phyloP scores from a whole-genome alignment of 2,113 vertebrate genomes.

The Bubo blakistoni region DNA sequence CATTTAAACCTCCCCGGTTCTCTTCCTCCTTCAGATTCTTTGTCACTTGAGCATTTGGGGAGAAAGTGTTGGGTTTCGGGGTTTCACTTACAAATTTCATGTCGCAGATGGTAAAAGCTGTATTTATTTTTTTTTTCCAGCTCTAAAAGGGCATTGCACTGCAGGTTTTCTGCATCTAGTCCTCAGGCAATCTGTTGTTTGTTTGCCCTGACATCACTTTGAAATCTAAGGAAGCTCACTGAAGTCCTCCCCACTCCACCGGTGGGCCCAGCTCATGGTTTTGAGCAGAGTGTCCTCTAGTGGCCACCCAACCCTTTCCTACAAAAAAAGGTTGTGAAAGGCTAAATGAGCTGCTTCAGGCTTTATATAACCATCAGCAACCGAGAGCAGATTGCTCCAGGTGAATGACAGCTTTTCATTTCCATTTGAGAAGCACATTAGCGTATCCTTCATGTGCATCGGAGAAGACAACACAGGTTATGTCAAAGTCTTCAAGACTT shows the following conservation, averaged over 20 bases:
- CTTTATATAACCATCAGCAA: rapidly evolving
- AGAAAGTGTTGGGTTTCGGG: rapidly evolving
- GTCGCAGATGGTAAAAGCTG: background rate
- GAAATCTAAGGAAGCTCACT: background rate
- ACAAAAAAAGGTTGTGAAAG: background rate
- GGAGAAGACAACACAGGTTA: rapidly evolving
- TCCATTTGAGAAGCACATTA: background rate
- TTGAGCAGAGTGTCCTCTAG: conserved; percentile 50
- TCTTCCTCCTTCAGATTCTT: background rate
- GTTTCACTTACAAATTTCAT: background rate
- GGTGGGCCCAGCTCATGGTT: background rate
- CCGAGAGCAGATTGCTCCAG: background rate
- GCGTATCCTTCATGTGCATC: rapidly evolving
- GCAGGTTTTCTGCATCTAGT: background rate
- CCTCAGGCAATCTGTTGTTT: background rate
- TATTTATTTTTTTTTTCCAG: background rate
- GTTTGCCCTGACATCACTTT: background rate
- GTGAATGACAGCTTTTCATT: background rate
- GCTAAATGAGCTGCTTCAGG: background rate
- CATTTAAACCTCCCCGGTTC: background rate
- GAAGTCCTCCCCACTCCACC: background rate
- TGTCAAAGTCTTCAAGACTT: background rate
- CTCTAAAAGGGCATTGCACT: background rate
- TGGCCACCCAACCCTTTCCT: background rate
- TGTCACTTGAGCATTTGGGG: background rate